These are phyloP conservation scores for Colletes latitarsis DNA, from an alignment of 1,140 invertebrate genomes.

Conservation along the genomic window DNA sequence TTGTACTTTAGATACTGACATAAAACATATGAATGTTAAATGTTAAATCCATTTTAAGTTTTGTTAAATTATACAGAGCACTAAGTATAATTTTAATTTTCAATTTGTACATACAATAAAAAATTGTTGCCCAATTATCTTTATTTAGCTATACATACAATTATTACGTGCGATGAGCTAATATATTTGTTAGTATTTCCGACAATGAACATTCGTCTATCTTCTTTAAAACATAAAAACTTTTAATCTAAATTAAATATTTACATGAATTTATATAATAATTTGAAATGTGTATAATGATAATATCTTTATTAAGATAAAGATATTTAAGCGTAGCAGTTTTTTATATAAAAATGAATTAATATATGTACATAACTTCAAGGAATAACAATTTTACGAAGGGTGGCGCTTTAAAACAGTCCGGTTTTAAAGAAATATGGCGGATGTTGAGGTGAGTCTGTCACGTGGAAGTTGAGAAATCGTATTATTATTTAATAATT, in stretches of 20 bases:
- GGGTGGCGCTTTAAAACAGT: constrained; percentile 47
- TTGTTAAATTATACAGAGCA: too few species aligned
- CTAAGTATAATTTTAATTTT: too few species aligned
- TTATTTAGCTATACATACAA: too few species aligned
- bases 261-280: background rate
- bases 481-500: constrained; percentile 29
- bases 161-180: too few species aligned
- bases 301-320: background rate
- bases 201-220: background rate
- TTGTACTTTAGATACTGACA: too few species aligned
- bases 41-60: too few species aligned
- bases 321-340: background rate
- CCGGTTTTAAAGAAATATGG: constrained; percentile 76
- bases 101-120: too few species aligned
- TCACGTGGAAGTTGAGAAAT: constrained; percentile 73
- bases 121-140: too few species aligned
- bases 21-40: background rate
- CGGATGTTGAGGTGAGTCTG: constrained; percentile 78
- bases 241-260: background rate
- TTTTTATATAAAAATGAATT: background rate
- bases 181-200: too few species aligned
- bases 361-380: background rate
- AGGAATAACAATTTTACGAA: constrained; percentile 18
- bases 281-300: background rate
- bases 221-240: background rate